Evolutionary conservation across 1,140 invertebrate species (phyloP), one percentile per base, ranked within the genome.

Genomic region (Penaeus indicus): DNA sequence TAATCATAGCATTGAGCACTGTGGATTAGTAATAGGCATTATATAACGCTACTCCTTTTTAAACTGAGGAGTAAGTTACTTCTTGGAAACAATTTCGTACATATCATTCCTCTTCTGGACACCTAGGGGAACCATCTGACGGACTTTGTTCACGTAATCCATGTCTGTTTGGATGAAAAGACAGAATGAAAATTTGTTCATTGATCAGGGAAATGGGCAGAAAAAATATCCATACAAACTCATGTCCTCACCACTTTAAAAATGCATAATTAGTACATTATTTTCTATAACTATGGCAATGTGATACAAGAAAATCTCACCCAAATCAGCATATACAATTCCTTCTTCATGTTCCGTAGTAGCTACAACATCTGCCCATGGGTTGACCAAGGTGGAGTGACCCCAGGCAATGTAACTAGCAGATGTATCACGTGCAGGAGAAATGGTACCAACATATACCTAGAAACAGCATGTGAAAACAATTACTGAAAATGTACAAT

Each of bases 361-460:
- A 4, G 93, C 93, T 4, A 97, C 91, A 0, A 98, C 94, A 91
- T 96, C 94, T 0, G 96, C 98, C 97, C 97, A 99, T 1, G 98
- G 98, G 94, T 95, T 95, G 0, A 97, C 95, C 0, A 98, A 93
- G 90, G 95, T 95, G 7, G 96, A 96, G 93, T 99, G 97, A 0
- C 97, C 98, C 95, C 96, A 99, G 19, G 97, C 97, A 25, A 97
- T 94, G 92, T 98, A 99, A 0, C 94, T 95, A 0, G 96, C 94
- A 4, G 92, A 93, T 47, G 93, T 91, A 92, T 96, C 95, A 88
- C 97, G 93, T 0, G 98, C 97, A 7, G 97, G 97, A 22, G 94
- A 93, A 79, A 94, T 92, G 32, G 92, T 92, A 13, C 94, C 94
- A 8, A 94, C 93, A 92, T 93, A 95, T 11, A 94, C 32, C 90